Percentiles rank a stretch among this genome's conserved stretches.
Evolutionary conservation across 1,140 invertebrate species (phyloP).

Genomic region (Lycorma delicatula): DNA sequence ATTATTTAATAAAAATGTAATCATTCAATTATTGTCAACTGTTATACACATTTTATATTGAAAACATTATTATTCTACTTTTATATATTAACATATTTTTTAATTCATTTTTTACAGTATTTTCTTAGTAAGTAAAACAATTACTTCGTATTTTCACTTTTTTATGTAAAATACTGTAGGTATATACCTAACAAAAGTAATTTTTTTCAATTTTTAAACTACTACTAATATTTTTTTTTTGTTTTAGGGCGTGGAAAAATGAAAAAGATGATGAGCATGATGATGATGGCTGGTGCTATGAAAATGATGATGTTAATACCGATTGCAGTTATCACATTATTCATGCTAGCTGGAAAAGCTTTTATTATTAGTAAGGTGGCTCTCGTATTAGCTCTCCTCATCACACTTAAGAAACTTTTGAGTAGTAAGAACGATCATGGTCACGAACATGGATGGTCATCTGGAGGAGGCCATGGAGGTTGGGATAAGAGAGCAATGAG

Average conservation of each 20-base stretch:
- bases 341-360: slow-evolving; percentile 63
- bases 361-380: slow-evolving; percentile 66
- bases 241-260: slow-evolving; percentile 37
- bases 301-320: slow-evolving; percentile 60
- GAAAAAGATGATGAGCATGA: slow-evolving; percentile 47
- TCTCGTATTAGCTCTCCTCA: slow-evolving; percentile 61
- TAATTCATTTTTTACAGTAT: no score
- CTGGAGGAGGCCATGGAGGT: slow-evolving; percentile 30
- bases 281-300: slow-evolving; percentile 52
- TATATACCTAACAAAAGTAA: no score
- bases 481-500: slow-evolving; percentile 53
- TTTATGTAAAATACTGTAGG: no score
- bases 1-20: no score
- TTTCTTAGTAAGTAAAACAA: no score
- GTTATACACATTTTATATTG: no score
- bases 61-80: no score
- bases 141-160: no score
- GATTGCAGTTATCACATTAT: slow-evolving; percentile 61
- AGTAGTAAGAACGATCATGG: slow-evolving; percentile 30
- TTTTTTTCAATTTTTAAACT: no score
- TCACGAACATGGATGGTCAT: slow-evolving; percentile 34
- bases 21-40: no score
- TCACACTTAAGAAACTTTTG: slow-evolving; percentile 67
- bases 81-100: no score
- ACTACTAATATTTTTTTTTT: no score